Percentiles rank a stretch among this genome's conserved stretches.
Evolutionary conservation across 1,140 invertebrate species (phyloP).

Genomic region (Sminthurinus signatus): DNA sequence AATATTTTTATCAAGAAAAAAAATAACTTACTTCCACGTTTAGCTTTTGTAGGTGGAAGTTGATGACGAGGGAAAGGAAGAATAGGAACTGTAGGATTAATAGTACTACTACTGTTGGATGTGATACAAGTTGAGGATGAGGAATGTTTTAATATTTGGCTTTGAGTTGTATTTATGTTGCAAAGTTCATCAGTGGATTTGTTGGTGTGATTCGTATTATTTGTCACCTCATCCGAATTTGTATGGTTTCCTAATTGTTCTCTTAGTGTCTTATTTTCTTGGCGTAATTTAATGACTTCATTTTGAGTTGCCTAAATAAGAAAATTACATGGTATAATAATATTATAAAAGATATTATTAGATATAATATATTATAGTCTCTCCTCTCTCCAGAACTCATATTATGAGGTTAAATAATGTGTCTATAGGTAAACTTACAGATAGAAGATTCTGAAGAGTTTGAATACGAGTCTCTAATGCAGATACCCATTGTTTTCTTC

Average conservation of each 20-base stretch:
- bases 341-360: no score
- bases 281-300: background rate
- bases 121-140: background rate
- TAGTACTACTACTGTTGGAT: no score
- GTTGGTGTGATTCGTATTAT: background rate
- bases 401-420: no score
- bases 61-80: no score
- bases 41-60: slow-evolving; percentile 13
- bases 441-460: no score
- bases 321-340: background rate
- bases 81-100: background rate
- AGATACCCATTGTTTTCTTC: slow-evolving; percentile 33
- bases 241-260: slow-evolving; percentile 16
- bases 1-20: no score
- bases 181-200: background rate
- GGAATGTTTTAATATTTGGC: background rate
- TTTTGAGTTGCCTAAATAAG: no score
- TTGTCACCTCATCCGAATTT: slow-evolving; percentile 13
- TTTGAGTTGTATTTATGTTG: background rate
- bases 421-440: no score
- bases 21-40: no score
- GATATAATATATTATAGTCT: no score
- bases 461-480: background rate
- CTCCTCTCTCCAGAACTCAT: slow-evolving; percentile 16
- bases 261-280: slow-evolving; percentile 11